phyloP scores from a whole-genome alignment of 2,113 vertebrate species.

The Diphyllodes magnificus region DNA sequence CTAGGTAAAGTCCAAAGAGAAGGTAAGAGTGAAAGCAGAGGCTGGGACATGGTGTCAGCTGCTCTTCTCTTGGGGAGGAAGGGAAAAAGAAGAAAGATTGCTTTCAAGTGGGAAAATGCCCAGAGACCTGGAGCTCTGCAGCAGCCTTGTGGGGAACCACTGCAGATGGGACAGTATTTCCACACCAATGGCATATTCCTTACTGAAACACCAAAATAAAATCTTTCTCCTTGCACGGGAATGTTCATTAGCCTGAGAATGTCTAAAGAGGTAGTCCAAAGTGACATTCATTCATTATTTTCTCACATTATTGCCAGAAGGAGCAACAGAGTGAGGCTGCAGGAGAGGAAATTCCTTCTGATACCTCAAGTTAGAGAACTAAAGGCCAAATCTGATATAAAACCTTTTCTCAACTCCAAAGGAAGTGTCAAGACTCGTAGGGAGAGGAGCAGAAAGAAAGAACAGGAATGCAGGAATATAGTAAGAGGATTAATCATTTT shows the following conservation, averaged over 20 bases:
- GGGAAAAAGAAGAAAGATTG: not conserved
- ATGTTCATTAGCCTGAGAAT: not conserved
- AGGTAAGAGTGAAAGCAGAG: not conserved
- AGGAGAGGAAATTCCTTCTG: not conserved
- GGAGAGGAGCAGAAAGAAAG: not conserved
- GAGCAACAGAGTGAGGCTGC: not conserved
- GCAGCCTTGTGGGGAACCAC: not conserved
- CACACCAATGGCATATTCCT: not conserved
- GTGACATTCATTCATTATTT: not conserved
- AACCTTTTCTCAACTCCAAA: not conserved
- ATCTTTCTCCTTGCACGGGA: not conserved
- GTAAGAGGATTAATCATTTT: rapidly evolving
- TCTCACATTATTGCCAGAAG: not conserved
- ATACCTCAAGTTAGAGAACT: not conserved
- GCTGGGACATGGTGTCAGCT: not conserved
- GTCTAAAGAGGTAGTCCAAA: not conserved
- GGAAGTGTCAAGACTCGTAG: not conserved
- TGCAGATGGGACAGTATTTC: not conserved
- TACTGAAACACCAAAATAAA: not conserved
- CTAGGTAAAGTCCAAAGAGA: not conserved
- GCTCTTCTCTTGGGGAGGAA: not conserved
- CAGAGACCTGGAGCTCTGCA: not conserved
- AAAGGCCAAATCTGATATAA: not conserved
- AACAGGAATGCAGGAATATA: not conserved
- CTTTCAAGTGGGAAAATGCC: not conserved